Evolutionary conservation across 1,140 invertebrate species (phyloP), one percentile per base, ranked within the genome.

Genomic region (Pogonus chalceus): DNA sequence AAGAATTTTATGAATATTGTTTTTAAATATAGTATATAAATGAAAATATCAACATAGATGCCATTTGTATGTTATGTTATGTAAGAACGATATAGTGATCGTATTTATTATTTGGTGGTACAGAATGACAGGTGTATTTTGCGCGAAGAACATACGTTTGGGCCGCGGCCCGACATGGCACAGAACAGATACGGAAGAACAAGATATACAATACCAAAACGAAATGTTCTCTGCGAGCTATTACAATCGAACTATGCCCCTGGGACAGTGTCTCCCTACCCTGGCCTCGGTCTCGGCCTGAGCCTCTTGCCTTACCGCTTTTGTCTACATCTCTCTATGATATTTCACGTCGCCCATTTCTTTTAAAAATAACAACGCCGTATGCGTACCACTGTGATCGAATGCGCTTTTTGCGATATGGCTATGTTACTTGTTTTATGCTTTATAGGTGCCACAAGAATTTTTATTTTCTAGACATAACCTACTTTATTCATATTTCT

Each of bases 241-340:
- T 56, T 56, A 56, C 54, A 56, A 56, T 56, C 54, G 54, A 56
- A 56, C 54, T 56, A 56, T 56, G 35, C 54, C 54, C 50, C 23
- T 47, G 54, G 35, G 54, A 54, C n/a, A 48, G 43, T 23, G 48
- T 47, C 39, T 43, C 39, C 53, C 49, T 47, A 43, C 53, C 48
- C 53, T n/a, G n/a, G n/a, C n/a, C n/a, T n/a, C n/a, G n/a, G n/a
- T n/a, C n/a, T n/a, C n/a, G n/a, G 18, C 18, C 37, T 43, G 37
- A 12, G 7, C 18, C 37, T 16, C 37, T 43, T 43, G 7, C 37
- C 37, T 43, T 16, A 43, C 37, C 3, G 9, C 37, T 43, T 43
- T 43, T 43, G 37, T 12, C 37, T 43, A 43, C 37, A 43, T 12
- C 37, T 43, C 9, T 43, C 37, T 43, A 43, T 43, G 37, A 43